Percentiles rank a stretch among this genome's conserved stretches.
phyloP scores from a whole-genome alignment of 2,113 vertebrate species.

The Mionectes macconnelli region DNA sequence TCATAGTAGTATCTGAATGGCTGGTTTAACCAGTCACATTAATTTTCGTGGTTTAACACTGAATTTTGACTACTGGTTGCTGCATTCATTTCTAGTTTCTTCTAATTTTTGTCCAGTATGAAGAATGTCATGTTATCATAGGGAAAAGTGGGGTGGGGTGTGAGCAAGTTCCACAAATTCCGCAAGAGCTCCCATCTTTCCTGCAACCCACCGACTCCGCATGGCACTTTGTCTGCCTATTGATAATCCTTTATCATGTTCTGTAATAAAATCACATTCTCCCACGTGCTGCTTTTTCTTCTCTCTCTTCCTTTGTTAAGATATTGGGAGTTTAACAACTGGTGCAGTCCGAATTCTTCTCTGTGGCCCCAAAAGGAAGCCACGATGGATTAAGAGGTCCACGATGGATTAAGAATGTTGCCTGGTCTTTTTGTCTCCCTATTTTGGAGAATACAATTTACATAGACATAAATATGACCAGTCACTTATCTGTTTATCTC shows the following conservation, averaged over 20 bases:
- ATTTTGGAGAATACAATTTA: background rate
- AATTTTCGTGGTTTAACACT: background rate
- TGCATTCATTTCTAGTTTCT: background rate
- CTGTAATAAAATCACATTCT: background rate
- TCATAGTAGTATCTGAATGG: background rate
- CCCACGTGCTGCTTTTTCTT: background rate
- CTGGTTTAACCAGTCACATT: background rate
- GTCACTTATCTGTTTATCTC: background rate
- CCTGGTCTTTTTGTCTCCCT: background rate
- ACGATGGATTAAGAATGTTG: background rate
- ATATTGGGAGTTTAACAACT: background rate
- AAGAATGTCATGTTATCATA: constrained; percentile 22
- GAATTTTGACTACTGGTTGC: background rate
- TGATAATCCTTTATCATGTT: background rate
- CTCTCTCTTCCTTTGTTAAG: background rate
- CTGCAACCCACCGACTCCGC: constrained; percentile 51
- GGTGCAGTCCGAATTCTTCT: background rate
- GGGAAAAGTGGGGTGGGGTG: background rate
- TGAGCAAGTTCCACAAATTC: constrained; percentile 34
- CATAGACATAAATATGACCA: background rate
- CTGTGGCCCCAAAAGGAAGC: background rate
- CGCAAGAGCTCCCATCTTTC: constrained; percentile 61
- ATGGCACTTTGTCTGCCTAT: background rate
- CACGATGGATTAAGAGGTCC: background rate
- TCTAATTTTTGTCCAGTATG: background rate